phyloP scores from a whole-genome alignment of 2,113 vertebrate genomes.

The Alaudala cheleensis region DNA sequence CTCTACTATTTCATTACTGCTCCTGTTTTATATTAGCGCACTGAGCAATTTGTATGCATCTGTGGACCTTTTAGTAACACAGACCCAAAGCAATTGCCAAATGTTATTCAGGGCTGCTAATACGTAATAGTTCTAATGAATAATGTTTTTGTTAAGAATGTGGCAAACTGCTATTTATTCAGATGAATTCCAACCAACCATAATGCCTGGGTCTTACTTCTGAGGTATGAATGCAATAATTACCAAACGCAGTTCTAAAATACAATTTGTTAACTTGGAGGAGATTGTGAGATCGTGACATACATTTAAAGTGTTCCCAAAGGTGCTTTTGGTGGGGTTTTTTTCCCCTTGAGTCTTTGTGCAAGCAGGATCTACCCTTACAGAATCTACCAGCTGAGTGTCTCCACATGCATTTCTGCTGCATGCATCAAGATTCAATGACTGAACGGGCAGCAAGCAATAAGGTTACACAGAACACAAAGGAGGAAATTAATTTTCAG shows the following conservation, averaged over 20 bases:
- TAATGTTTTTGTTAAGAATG: constrained; percentile 68
- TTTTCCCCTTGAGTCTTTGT: background rate
- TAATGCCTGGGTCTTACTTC: constrained; percentile 56
- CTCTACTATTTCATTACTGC: constrained; percentile 47
- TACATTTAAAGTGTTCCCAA: background rate
- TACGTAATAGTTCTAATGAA: constrained; percentile 55
- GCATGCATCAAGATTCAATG: background rate
- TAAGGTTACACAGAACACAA: background rate
- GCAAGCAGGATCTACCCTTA: background rate
- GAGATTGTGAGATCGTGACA: constrained; percentile 5
- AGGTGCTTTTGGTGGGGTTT: background rate
- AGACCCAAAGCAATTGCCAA: constrained; percentile 58
- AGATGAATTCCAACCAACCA: constrained; percentile 60
- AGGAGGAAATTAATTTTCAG: background rate
- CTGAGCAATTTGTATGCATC: constrained; percentile 26
- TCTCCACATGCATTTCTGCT: background rate
- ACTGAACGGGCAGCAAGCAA: background rate
- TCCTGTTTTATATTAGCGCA: constrained; percentile 46
- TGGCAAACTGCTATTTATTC: constrained; percentile 64
- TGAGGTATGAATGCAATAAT: constrained; percentile 58
- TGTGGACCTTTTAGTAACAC: constrained; percentile 41
- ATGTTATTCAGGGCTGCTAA: constrained; percentile 58
- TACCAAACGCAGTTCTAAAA: constrained; percentile 54
- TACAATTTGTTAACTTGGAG: constrained; percentile 52
- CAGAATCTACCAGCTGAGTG: background rate